Base-by-base conservation (phyloP, 2,888 invertebrate species). In the Drosophila nigritarsus region DNA sequence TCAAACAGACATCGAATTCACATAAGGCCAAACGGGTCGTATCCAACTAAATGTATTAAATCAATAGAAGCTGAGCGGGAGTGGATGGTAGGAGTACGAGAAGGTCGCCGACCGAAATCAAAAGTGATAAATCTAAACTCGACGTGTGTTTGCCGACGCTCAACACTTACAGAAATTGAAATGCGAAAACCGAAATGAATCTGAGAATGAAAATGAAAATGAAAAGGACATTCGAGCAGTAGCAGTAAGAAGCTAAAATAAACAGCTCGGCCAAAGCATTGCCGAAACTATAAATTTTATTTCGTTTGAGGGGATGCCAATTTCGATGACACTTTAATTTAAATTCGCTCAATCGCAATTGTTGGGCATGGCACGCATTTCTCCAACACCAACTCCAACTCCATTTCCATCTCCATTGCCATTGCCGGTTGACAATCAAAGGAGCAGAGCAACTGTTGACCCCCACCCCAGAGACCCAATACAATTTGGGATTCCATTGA, bases 271-370 rank as follows among this genome's bases (percentile, higher is more conserved):
- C 73, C 69, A 70, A 60, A 60, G 64, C 66, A 62, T 36, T 75
- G 82, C 70, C 75, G 71, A 85, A 82, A 86, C 87, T 89, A 90
- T 90, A 90, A 90, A 90, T 90, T 90, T 87, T 88, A 84, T 87
- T 87, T 87, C 73, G 72, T 71, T 79, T 87, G 82, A 89, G 82
- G 80, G 89, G 70, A 73, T 86, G 86, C 88, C 87, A 89, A 82
- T 87, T 83, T 77, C 89, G 89, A 88, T 90, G 91, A 90, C 91
- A 90, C 83, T 90, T 90, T 91, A 90, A 90, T 90, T 90, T 90
- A 90, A 91, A 91, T 91, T 89, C 81, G 82, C 80, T 83, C 86
- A 85, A 87, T 87, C 89, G 82, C 88, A 87, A 87, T 85, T 87
- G 83, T 80, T 75, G 59, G 75, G 73, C 74, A 82, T 59, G 74